Percentiles rank a stretch among this genome's conserved stretches.
These are phyloP conservation scores for Silurus lanzhouensis DNA, from an alignment of 2,797 vertebrate genomes.

Conservation along the genomic window DNA sequence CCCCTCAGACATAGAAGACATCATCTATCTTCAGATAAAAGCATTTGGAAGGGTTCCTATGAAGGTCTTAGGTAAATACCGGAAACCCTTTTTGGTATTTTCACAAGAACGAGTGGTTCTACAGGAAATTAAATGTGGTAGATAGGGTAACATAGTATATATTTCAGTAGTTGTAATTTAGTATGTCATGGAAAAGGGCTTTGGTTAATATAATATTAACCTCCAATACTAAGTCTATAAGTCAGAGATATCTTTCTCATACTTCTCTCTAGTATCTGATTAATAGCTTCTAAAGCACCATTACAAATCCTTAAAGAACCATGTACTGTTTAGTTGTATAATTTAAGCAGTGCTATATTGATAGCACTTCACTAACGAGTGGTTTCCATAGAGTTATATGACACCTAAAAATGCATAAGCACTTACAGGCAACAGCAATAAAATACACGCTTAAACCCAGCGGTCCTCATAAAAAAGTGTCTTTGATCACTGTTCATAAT, in stretches of 20 bases:
- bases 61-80: not conserved
- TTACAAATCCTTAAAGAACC: slow-evolving; percentile 1
- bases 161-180: not conserved
- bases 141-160: too few species aligned
- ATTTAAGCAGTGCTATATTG: not conserved
- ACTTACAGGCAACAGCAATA: not conserved
- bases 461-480: not conserved
- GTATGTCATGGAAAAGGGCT: not conserved
- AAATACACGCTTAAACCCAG: not conserved
- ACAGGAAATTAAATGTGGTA: not conserved
- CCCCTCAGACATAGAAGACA: too few species aligned
- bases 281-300: not conserved
- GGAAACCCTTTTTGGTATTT: not conserved
- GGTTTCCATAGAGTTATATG: not conserved
- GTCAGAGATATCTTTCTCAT: not conserved
- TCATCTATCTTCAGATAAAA: too few species aligned
- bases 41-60: not conserved
- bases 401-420: not conserved
- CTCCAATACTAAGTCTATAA: not conserved
- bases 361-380: not conserved
- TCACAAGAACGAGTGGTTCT: not conserved
- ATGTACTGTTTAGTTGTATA: not conserved
- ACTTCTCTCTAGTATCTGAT: not conserved
- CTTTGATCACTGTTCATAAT: not conserved
- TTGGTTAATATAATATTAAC: not conserved